Conservation (phyloP, 1,140 invertebrate genomes). For the Stenopsyche tienmushanensis region DNA sequence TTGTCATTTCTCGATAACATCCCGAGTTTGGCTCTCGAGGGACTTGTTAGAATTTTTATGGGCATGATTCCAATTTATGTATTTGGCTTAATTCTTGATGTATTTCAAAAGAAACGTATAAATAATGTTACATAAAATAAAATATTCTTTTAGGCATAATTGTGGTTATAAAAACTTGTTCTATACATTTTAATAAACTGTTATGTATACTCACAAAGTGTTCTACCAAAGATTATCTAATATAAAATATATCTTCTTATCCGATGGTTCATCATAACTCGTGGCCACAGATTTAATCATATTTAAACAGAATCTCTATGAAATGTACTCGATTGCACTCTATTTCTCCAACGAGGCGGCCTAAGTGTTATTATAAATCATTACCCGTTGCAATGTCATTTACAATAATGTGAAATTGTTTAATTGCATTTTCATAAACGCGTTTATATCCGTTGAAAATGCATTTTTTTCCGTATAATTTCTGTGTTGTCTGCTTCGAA, state of each 20-base stretch:
- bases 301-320: too few species aligned
- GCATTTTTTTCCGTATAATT: constrained; percentile 38
- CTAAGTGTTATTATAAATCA: constrained; percentile 15
- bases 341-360: constrained; percentile 5
- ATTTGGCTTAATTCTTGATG: constrained; percentile 39
- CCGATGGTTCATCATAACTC: constrained; percentile 13
- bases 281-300: constrained; percentile 5
- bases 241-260: constrained; percentile 12
- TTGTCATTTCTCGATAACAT: background rate
- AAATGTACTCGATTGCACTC: constrained; percentile 3
- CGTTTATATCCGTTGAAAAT: constrained; percentile 37
- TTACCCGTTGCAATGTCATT: constrained; percentile 2
- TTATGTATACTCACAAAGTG: constrained; percentile 33
- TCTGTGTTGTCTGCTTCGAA: constrained; percentile 41
- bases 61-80: constrained; percentile 34
- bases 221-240: constrained; percentile 25
- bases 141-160: constrained; percentile 41
- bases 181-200: constrained; percentile 41
- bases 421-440: constrained; percentile 33
- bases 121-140: constrained; percentile 30
- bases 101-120: constrained; percentile 39
- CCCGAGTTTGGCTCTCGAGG: constrained; percentile 3
- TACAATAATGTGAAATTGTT: constrained; percentile 19
- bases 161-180: constrained; percentile 40
- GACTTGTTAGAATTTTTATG: constrained; percentile 31